Evolutionary conservation across 2,888 invertebrate genomes (phyloP).

Genomic region (Dynastes hyllus): DNA sequence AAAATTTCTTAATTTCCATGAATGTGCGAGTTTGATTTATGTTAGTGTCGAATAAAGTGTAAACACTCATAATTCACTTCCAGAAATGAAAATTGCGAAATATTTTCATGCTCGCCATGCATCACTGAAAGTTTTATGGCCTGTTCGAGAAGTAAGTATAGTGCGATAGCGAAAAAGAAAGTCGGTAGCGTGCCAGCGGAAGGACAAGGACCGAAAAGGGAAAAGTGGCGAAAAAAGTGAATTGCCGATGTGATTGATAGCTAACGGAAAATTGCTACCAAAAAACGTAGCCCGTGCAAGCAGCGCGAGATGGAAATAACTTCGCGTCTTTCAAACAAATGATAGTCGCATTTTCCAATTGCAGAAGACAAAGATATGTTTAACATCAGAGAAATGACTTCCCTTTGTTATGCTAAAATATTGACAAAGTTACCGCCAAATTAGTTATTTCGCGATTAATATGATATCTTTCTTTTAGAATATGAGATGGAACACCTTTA

Average conservation of each 20-base stretch:
- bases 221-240: slow-evolving; percentile 47
- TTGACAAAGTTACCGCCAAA: too few species aligned
- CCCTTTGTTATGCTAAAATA: slow-evolving; percentile 14
- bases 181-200: neutral
- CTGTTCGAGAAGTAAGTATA: slow-evolving; percentile 47
- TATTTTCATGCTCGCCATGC: slow-evolving; percentile 53
- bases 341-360: slow-evolving; percentile 47
- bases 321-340: slow-evolving; percentile 48
- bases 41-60: slow-evolving; percentile 59
- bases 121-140: slow-evolving; percentile 51
- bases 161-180: slow-evolving; percentile 30
- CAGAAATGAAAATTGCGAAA: slow-evolving; percentile 58
- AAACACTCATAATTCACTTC: slow-evolving; percentile 61
- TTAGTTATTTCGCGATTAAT: too few species aligned
- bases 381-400: slow-evolving; percentile 5
- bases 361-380: slow-evolving; percentile 27
- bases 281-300: slow-evolving; percentile 32
- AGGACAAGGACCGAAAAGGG: slow-evolving; percentile 27
- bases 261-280: slow-evolving; percentile 50
- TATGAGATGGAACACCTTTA: too few species aligned
- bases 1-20: slow-evolving; percentile 48
- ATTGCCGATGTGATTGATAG: slow-evolving; percentile 52
- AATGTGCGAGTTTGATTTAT: slow-evolving; percentile 57
- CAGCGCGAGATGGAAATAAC: slow-evolving; percentile 41
- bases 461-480: too few species aligned